These are phyloP conservation scores for Ophion ventricosus DNA, from an alignment of 2,888 invertebrate species.

Conservation along the genomic window DNA sequence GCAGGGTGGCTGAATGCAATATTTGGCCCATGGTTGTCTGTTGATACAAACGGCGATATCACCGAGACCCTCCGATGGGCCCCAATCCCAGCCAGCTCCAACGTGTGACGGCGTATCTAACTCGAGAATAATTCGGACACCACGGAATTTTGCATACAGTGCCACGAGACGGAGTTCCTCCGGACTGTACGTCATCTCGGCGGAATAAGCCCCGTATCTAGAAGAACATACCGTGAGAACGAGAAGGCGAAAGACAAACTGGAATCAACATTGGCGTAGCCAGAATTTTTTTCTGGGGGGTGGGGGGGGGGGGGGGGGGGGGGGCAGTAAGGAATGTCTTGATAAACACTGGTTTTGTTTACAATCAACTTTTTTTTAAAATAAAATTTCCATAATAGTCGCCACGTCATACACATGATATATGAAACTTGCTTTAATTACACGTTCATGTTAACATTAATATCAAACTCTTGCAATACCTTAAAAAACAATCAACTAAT, in stretches of 20 bases:
- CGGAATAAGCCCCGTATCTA: conserved; percentile 90
- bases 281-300: too few species aligned
- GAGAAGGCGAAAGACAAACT: background rate
- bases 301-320: too few species aligned
- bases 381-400: too few species aligned
- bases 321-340: too few species aligned
- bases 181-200: conserved; percentile 88
- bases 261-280: background rate
- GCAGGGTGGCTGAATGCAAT: conserved; percentile 93
- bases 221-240: background rate
- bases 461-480: too few species aligned
- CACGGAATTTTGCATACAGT: conserved; percentile 90
- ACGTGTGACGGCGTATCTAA: conserved; percentile 95
- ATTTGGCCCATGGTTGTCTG: conserved; percentile 88
- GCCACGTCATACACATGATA: too few species aligned
- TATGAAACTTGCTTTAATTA: too few species aligned
- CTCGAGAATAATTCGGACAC: conserved; percentile 94
- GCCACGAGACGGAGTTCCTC: conserved; percentile 88
- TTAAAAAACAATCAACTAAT: too few species aligned
- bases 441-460: too few species aligned
- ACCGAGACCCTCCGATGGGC: conserved; percentile 85
- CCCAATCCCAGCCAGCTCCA: conserved; percentile 93
- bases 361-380: too few species aligned
- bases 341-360: too few species aligned
- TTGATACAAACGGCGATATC: conserved; percentile 88